Conservation (phyloP, 2,113 vertebrate genomes). For the Arvicanthis niloticus region DNA sequence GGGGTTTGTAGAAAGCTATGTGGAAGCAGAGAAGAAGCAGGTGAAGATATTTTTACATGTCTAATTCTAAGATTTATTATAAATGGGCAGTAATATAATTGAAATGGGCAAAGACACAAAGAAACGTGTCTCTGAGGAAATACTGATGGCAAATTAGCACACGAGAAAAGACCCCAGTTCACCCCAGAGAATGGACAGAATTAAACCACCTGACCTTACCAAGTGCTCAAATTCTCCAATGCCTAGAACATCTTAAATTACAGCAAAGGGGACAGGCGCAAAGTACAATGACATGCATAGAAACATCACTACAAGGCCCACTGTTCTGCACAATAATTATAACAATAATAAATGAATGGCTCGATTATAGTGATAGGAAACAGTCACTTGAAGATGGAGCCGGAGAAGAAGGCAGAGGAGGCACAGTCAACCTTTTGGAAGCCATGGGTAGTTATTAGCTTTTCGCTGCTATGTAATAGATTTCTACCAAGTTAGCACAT, state of each 20-base stretch:
- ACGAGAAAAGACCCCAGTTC: background rate
- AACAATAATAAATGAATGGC: background rate
- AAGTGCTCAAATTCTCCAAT: background rate
- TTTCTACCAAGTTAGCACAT: background rate
- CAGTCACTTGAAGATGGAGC: background rate
- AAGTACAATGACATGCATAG: background rate
- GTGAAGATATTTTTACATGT: background rate
- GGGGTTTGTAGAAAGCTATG: background rate
- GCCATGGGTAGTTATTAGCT: background rate
- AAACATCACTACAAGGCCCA: too few species aligned
- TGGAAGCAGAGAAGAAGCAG: background rate
- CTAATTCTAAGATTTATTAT: background rate
- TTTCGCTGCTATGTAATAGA: background rate
- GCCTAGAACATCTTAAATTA: background rate
- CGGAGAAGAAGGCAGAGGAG: background rate
- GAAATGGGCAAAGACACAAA: constrained; percentile 7
- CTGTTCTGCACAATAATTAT: too few species aligned
- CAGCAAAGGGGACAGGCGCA: background rate
- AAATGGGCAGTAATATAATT: background rate
- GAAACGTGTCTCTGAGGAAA: background rate
- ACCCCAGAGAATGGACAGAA: background rate
- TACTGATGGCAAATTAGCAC: background rate
- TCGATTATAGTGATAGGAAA: background rate
- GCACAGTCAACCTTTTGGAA: background rate
- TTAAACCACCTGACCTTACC: background rate